Evolutionary conservation across 2,888 invertebrate species (phyloP), one percentile per base, ranked within the genome.

Genomic region (Gastrophysa polygoni): DNA sequence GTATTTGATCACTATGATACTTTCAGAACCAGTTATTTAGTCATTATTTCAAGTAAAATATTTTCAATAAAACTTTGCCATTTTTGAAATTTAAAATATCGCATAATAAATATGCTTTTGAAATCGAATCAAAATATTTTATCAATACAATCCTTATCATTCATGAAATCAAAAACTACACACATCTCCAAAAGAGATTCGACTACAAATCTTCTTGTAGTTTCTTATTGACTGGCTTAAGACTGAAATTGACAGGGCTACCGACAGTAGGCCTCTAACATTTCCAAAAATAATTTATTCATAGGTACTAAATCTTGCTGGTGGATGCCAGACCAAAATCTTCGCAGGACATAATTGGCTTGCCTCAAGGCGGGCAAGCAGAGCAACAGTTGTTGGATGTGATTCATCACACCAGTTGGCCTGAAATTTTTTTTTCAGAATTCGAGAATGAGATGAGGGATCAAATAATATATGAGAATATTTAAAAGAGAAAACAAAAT

Each of bases 211-310:
- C 65, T 67, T 64, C 67, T 55, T 63, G 68, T 64, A 63, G 64
- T 52, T 48, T 18, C 10, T 58, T 28, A 21, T 48, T 47, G 28
- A 43, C 18, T 32, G 20, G 43, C 38, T 44, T 32, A 49, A 32
- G 21, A 17, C 24, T 43, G 14, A 21, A 38, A 21, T 59, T 60
- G 66, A 56, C 14, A 52, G 57, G 77, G 80, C 80, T 88, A 88
- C 85, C 88, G 87, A 70, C 86, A 82, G 67, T 87, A 88, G 1
- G 92, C 90, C 81, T 96, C 96, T 64, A 97, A 86, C 97, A 97
- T 97, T 85, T 97, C 96, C 50, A 95, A 88, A 83, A 98, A 96
- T 57, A 98, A 88, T 82, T 97, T 97, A 85, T 97, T 97, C 93
- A 98, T 95, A 71, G 91, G 91, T 63, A 95, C 92, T 79, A 92